These are phyloP conservation scores for Laterallus jamaicensis DNA, from an alignment of 2,113 vertebrate species.

Conservation along the genomic window DNA sequence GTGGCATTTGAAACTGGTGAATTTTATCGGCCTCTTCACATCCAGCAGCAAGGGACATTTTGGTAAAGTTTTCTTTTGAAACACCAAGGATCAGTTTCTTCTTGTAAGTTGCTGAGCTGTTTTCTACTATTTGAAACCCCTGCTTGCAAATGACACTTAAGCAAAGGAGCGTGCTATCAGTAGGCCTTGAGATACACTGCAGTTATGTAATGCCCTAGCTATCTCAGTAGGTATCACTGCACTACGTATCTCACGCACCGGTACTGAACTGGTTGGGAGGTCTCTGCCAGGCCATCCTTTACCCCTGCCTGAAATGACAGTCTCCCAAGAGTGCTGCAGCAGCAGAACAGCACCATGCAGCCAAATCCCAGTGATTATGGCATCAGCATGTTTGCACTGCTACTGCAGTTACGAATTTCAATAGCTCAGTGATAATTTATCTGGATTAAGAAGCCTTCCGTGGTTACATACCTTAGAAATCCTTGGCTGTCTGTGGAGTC, in stretches of 20 bases:
- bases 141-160: background rate
- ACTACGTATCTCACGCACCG: background rate
- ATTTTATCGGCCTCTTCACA: background rate
- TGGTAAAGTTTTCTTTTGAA: background rate
- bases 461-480: background rate
- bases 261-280: background rate
- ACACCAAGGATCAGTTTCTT: background rate
- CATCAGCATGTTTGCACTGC: background rate
- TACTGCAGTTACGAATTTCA: background rate
- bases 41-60: background rate
- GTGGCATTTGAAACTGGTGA: background rate
- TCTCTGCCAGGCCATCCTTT: background rate
- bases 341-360: background rate
- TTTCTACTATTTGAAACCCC: background rate
- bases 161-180: background rate
- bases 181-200: background rate
- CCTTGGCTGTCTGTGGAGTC: background rate
- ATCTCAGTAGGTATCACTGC: background rate
- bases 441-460: background rate
- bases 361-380: slow-evolving; percentile 16
- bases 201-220: background rate
- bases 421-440: slow-evolving; percentile 8
- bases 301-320: background rate
- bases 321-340: background rate
- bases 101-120: background rate